These are phyloP conservation scores for Talpa occidentalis DNA, from an alignment of 2,113 vertebrate species.

Conservation along the genomic window DNA sequence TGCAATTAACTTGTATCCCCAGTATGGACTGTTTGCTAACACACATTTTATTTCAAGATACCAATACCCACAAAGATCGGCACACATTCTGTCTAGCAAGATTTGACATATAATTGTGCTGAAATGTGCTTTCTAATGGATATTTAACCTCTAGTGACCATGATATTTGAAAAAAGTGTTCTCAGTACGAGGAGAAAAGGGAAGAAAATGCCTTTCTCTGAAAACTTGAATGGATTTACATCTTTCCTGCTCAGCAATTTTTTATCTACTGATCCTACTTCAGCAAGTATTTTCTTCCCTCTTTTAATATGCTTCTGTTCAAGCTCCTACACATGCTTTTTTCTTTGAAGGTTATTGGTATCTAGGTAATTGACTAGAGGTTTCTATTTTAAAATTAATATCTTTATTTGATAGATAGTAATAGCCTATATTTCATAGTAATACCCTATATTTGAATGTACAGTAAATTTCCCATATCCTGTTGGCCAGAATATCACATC, in stretches of 20 bases:
- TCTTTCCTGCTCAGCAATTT: slow-evolving; percentile 62
- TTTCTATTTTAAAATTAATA: too few relatives aligned
- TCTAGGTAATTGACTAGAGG: neutral
- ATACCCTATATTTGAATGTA: neutral
- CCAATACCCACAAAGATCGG: neutral
- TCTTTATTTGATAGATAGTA: too few relatives aligned
- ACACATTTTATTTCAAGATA: slow-evolving; percentile 66
- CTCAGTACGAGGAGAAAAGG: slow-evolving; percentile 46
- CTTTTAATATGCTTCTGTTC: neutral
- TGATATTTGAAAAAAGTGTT: slow-evolving; percentile 40
- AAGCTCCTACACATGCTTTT: neutral
- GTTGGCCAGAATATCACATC: neutral
- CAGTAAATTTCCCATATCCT: neutral
- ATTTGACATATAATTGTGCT: slow-evolving; percentile 67
- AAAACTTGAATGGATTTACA: slow-evolving; percentile 52
- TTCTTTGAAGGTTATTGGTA: neutral
- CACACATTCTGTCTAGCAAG: slow-evolving; percentile 29
- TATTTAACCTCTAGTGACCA: slow-evolving; percentile 64
- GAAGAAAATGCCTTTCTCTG: slow-evolving; percentile 49
- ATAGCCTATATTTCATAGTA: too few relatives aligned
- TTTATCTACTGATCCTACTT: neutral
- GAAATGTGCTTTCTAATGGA: slow-evolving; percentile 65
- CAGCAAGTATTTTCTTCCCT: neutral
- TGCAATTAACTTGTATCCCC: slow-evolving; percentile 69
- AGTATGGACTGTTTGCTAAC: slow-evolving; percentile 47